phyloP scores from a whole-genome alignment of 2,888 invertebrate species.

The Athrips mouffetella region DNA sequence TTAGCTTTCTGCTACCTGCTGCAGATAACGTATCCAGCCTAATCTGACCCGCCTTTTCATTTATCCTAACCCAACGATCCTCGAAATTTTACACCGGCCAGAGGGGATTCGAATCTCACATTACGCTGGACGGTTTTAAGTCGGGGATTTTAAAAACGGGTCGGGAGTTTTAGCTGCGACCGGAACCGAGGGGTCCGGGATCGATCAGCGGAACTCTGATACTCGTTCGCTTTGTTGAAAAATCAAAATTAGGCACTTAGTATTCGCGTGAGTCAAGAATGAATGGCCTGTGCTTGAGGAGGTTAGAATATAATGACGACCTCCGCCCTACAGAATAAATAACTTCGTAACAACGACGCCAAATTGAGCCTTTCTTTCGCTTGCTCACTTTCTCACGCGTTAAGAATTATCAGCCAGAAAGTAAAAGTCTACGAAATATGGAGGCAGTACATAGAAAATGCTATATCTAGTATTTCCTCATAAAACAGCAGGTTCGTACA shows the following conservation, averaged over 20 bases:
- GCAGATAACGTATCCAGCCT: constrained; percentile 65
- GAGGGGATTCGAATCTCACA: constrained; percentile 37
- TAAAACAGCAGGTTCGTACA: constrained; percentile 54
- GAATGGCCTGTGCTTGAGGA: constrained; percentile 23
- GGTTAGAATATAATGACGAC: constrained; percentile 28
- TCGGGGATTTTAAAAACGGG: constrained; percentile 68
- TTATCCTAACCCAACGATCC: constrained; percentile 28
- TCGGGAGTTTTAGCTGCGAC: constrained; percentile 61
- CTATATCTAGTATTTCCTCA: constrained; percentile 43
- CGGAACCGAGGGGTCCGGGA: constrained; percentile 68
- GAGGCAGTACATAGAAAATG: constrained; percentile 33
- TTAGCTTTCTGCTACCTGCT: constrained; percentile 75
- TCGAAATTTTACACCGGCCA: constrained; percentile 33
- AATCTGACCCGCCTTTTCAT: constrained; percentile 42
- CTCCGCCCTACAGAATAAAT: constrained; percentile 1
- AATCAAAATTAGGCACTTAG: constrained; percentile 72
- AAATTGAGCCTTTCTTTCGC: no score
- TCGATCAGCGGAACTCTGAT: constrained; percentile 64
- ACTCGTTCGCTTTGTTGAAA: constrained; percentile 68
- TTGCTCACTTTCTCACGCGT: background rate
- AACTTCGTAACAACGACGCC: background rate
- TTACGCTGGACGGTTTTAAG: constrained; percentile 55
- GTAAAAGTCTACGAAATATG: background rate
- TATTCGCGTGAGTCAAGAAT: constrained; percentile 52
- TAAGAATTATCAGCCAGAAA: constrained; percentile 25